Conservation (phyloP, 2,888 invertebrate species). For the Morpho deidamia region DNA sequence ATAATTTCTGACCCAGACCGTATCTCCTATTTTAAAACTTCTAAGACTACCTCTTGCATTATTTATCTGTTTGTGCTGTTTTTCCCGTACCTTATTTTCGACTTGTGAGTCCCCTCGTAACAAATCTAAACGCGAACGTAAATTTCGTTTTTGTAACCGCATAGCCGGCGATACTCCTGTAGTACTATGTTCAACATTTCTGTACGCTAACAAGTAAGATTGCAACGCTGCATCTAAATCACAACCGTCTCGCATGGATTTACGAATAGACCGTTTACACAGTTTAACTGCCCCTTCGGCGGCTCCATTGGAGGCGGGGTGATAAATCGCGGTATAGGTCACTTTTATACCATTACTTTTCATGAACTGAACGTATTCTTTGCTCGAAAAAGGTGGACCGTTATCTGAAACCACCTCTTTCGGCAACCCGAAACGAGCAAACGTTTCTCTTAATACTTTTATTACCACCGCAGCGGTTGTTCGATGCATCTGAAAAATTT, state of each 20-base stretch:
- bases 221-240: constrained; percentile 15
- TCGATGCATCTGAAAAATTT: constrained; percentile 20
- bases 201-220: background rate
- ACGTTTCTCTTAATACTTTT: constrained; percentile 20
- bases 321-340: constrained; percentile 8
- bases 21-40: background rate
- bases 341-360: background rate
- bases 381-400: constrained; percentile 27
- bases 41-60: background rate
- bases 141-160: background rate
- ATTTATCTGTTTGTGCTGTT: background rate
- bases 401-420: constrained; percentile 28
- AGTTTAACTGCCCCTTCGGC: constrained; percentile 27
- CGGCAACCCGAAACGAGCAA: constrained; percentile 28
- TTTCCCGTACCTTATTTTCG: background rate
- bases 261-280: constrained; percentile 26
- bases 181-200: background rate
- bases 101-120: background rate
- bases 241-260: constrained; percentile 1
- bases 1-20: background rate
- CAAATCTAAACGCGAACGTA: background rate
- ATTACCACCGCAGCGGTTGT: constrained; percentile 16
- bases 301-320: constrained; percentile 26
- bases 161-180: background rate
- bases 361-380: constrained; percentile 18